Evolutionary conservation across 23 tunicate genomes (phyloP).

Genomic region (Ciona savignyi): DNA sequence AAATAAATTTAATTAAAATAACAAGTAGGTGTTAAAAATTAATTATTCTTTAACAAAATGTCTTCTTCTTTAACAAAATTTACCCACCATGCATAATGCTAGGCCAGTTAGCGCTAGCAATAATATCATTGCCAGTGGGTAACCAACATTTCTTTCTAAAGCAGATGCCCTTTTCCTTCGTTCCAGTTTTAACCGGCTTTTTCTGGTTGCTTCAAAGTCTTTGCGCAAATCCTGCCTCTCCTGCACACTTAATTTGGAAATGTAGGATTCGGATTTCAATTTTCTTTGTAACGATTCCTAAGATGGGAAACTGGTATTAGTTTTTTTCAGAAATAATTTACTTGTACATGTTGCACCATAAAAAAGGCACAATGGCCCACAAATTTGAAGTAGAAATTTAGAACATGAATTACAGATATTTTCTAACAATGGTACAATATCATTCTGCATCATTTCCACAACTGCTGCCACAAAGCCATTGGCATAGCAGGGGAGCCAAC

Average conservation of each 20-base stretch:
- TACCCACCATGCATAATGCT: conserved; percentile 73
- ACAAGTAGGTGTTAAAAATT: too few species aligned
- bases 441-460: too few species aligned
- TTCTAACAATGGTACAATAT: too few species aligned
- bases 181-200: conserved; percentile 46
- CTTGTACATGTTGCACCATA: neutral
- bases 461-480: too few species aligned
- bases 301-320: neutral
- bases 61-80: conserved; percentile 1
- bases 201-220: conserved; percentile 21
- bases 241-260: neutral
- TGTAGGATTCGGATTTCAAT: conserved; percentile 18
- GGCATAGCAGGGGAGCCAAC: too few species aligned
- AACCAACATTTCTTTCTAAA: conserved; percentile 67
- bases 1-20: too few species aligned
- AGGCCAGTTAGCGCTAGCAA: conserved; percentile 68
- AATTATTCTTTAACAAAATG: neutral
- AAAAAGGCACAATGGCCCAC: too few species aligned
- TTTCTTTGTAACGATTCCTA: conserved; percentile 55
- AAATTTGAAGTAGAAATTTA: too few species aligned
- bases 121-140: conserved; percentile 58
- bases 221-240: conserved; percentile 12
- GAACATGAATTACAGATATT: too few species aligned
- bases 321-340: neutral
- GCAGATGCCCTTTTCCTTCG: conserved; percentile 68